A percentile compares a stretch with the other conserved stretches of the same genome.
Conservation (phyloP, 2,113 vertebrate genomes). For the Mohoua ochrocephala region DNA sequence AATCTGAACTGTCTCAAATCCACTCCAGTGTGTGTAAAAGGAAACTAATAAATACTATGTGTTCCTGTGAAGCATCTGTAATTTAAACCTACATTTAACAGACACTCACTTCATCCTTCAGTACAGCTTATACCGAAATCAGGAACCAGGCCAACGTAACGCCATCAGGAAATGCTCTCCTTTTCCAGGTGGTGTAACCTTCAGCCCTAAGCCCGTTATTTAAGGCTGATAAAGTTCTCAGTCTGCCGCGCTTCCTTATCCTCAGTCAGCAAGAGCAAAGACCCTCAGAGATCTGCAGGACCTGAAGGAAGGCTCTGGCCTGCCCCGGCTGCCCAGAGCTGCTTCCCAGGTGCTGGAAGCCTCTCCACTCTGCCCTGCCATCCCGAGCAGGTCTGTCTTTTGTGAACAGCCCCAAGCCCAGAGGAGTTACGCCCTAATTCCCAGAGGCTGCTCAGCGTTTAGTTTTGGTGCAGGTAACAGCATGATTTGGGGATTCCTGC, state of each 20-base stretch:
- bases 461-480: background rate
- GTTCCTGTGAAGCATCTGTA: background rate
- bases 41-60: background rate
- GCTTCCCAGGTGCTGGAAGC: background rate
- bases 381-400: fast-evolving
- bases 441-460: background rate
- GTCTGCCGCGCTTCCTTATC: background rate
- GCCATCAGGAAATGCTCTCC: fast-evolving
- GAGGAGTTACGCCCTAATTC: background rate
- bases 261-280: background rate
- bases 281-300: background rate
- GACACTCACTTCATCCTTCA: background rate
- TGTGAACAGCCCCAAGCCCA: background rate
- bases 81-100: background rate
- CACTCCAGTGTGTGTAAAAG: background rate
- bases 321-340: background rate
- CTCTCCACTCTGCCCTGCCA: background rate
- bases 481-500: background rate
- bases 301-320: background rate
- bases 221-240: background rate
- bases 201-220: background rate
- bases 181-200: background rate
- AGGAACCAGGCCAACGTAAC: background rate
- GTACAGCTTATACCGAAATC: background rate
- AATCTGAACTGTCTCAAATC: background rate